Conservation (phyloP, 2,113 vertebrate species). For the Catharus minimus region DNA sequence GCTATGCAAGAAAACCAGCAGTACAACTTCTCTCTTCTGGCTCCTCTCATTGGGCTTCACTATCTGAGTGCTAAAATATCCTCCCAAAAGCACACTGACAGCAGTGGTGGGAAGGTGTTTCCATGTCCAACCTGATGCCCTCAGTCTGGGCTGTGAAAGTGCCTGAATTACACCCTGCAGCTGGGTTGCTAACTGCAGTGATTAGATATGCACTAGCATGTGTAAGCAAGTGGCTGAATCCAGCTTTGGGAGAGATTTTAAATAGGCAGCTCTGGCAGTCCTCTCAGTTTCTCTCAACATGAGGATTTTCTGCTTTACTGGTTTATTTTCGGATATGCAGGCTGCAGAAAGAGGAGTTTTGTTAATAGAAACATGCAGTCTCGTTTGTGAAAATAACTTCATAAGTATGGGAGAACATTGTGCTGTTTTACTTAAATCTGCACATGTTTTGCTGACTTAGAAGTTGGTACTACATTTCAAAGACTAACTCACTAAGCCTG, state of each 20-base stretch:
- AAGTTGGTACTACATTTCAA: constrained; percentile 19
- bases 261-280: background rate
- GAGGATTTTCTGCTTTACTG: constrained; percentile 31
- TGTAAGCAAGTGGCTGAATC: background rate
- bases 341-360: background rate
- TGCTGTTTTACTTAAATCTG: constrained; percentile 7
- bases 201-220: background rate
- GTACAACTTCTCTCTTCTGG: background rate
- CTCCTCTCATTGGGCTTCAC: background rate
- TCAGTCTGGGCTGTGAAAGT: background rate
- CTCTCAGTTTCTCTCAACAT: background rate
- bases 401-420: background rate
- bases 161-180: background rate
- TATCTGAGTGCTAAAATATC: background rate
- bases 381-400: background rate
- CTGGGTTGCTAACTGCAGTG: background rate
- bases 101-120: background rate
- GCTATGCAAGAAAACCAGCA: background rate
- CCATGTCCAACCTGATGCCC: background rate
- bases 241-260: background rate
- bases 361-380: background rate
- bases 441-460: constrained; percentile 44
- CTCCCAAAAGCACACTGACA: background rate
- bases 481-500: background rate
- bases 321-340: background rate